These are phyloP conservation scores for Colletes collaris DNA, from an alignment of 2,888 invertebrate genomes.

Conservation along the genomic window DNA sequence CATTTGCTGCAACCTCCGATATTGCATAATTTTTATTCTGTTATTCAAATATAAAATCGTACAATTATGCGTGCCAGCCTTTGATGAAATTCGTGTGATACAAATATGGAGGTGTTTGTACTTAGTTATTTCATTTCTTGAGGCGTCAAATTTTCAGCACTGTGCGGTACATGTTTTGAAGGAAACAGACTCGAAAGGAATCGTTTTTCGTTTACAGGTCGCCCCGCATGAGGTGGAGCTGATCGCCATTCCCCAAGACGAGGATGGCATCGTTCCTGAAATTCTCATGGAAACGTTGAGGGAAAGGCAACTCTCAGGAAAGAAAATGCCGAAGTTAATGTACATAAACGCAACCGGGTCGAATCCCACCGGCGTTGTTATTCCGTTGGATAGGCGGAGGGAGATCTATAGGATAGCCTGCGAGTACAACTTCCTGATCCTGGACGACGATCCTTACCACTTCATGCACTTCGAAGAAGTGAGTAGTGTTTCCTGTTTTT, in stretches of 20 bases:
- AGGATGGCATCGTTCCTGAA: slow-evolving; percentile 87
- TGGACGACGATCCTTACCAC: slow-evolving; percentile 94
- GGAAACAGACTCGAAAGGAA: slow-evolving; percentile 68
- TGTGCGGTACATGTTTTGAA: too few relatives aligned
- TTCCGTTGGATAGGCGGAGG: slow-evolving; percentile 87
- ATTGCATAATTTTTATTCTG: too few relatives aligned
- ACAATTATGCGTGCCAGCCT: too few relatives aligned
- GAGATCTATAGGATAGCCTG: slow-evolving; percentile 90
- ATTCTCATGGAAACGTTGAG: slow-evolving; percentile 85
- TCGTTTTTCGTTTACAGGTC: slow-evolving; percentile 84
- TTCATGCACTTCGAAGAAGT: slow-evolving; percentile 88
- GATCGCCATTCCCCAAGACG: slow-evolving; percentile 88
- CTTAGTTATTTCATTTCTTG: too few relatives aligned
- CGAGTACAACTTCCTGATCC: slow-evolving; percentile 89
- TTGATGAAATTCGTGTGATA: too few relatives aligned
- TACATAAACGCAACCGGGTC: slow-evolving; percentile 91
- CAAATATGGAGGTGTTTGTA: too few relatives aligned
- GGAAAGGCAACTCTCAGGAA: slow-evolving; percentile 80
- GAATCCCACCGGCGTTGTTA: slow-evolving; percentile 90
- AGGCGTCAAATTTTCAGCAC: too few relatives aligned
- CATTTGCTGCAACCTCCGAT: too few relatives aligned
- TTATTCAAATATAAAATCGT: too few relatives aligned
- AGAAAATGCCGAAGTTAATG: slow-evolving; percentile 88
- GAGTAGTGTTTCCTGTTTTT: slow-evolving; percentile 62
- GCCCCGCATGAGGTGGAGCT: slow-evolving; percentile 88